Evolutionary conservation across 2,888 invertebrate genomes (phyloP).

Genomic region (Zeuzera pyrina): DNA sequence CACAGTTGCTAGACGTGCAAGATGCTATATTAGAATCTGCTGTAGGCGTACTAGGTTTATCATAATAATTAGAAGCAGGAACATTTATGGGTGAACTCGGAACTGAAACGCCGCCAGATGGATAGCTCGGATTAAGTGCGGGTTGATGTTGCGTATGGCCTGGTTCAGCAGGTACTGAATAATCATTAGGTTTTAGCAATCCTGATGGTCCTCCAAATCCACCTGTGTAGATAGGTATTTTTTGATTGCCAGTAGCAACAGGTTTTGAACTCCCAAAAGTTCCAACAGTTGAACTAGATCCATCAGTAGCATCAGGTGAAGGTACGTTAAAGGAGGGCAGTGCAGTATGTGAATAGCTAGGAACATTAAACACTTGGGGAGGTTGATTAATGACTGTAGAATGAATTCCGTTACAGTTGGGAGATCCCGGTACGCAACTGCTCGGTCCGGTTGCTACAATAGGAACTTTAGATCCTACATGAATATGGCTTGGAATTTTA

Average conservation of each 20-base stretch:
- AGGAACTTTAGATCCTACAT: too few relatives aligned
- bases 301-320: too few relatives aligned
- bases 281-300: too few relatives aligned
- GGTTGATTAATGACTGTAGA: too few relatives aligned
- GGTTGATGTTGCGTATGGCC: conserved; percentile 2
- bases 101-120: background rate
- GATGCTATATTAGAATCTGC: background rate
- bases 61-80: background rate
- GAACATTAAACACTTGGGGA: too few relatives aligned
- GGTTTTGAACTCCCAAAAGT: too few relatives aligned
- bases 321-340: too few relatives aligned
- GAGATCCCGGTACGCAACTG: too few relatives aligned
- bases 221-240: conserved; percentile 26
- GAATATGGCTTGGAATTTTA: conserved; percentile 9
- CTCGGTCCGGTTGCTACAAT: too few relatives aligned
- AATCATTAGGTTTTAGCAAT: conserved; percentile 16
- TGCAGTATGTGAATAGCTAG: too few relatives aligned
- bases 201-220: conserved; percentile 27
- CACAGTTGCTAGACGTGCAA: conserved; percentile 1
- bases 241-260: conserved; percentile 16
- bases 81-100: background rate
- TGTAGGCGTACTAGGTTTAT: background rate
- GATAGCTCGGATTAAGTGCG: background rate
- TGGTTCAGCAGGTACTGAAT: conserved; percentile 6
- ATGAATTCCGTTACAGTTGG: too few relatives aligned